A percentile compares a stretch with the other conserved stretches of the same genome.
phyloP scores from a whole-genome alignment of 2,888 invertebrate species.

The Aphodius granarius region DNA sequence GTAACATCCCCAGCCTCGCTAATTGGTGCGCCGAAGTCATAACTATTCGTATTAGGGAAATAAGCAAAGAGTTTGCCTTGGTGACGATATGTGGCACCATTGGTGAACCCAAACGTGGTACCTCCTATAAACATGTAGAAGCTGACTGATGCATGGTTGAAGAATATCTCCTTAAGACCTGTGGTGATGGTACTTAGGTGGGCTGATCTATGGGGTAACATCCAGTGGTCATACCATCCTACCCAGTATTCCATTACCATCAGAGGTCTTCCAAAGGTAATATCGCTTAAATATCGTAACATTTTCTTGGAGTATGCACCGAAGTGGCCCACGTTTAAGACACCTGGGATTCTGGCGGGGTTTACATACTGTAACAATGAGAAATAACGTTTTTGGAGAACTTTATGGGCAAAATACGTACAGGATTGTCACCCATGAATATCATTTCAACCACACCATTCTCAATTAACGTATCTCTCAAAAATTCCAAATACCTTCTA shows the following conservation, averaged over 20 bases:
- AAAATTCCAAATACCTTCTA: slow-evolving; percentile 49
- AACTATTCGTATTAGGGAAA: slow-evolving; percentile 52
- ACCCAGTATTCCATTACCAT: slow-evolving; percentile 63
- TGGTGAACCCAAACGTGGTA: slow-evolving; percentile 76
- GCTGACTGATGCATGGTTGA: slow-evolving; percentile 66
- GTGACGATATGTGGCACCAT: slow-evolving; percentile 38
- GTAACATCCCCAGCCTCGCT: slow-evolving; percentile 89
- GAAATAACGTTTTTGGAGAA: slow-evolving; percentile 1
- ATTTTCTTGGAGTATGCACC: slow-evolving; percentile 10
- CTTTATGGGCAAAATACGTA: slow-evolving; percentile 34
- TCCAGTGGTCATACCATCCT: slow-evolving; percentile 26
- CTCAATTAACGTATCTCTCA: slow-evolving; percentile 46
- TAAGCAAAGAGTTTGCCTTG: slow-evolving; percentile 22
- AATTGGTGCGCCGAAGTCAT: slow-evolving; percentile 89
- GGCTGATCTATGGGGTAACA: slow-evolving; percentile 56
- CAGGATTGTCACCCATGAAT: slow-evolving; percentile 57
- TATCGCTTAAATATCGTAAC: slow-evolving; percentile 33
- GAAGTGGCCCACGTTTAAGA: slow-evolving; percentile 60
- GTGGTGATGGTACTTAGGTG: slow-evolving; percentile 28
- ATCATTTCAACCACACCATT: slow-evolving; percentile 54
- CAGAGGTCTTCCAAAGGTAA: slow-evolving; percentile 56
- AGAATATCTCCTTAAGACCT: slow-evolving; percentile 32
- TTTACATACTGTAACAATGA: neutral
- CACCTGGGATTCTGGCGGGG: neutral
- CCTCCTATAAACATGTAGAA: slow-evolving; percentile 95